These are phyloP conservation scores for Brienomyrus longianalis DNA, from an alignment of 2,113 vertebrate genomes.

Conservation along the genomic window DNA sequence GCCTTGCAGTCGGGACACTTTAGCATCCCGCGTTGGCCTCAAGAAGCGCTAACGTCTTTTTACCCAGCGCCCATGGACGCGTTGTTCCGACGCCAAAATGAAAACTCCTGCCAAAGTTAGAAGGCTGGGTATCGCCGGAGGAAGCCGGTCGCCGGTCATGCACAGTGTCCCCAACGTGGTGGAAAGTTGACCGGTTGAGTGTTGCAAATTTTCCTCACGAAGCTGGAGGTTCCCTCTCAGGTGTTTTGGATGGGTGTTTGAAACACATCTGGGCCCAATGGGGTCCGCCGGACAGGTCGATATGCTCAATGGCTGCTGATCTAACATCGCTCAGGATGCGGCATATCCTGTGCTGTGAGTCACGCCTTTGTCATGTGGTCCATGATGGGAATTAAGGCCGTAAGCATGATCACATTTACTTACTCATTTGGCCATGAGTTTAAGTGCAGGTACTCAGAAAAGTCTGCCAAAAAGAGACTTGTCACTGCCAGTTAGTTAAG, in stretches of 20 bases:
- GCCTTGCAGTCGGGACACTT: conserved; percentile 40
- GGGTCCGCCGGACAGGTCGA: neutral
- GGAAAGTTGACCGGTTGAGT: neutral
- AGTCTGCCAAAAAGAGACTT: neutral
- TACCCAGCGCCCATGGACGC: neutral
- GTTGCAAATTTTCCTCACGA: neutral
- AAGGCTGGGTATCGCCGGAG: neutral
- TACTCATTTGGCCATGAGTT: neutral
- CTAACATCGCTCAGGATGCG: neutral
- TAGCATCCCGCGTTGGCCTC: conserved; percentile 29
- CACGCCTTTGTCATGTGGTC: neutral
- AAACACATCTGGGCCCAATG: neutral
- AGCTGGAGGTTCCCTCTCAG: neutral
- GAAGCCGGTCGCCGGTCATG: neutral
- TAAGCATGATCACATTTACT: neutral
- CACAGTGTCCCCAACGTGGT: neutral
- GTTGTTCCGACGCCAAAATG: neutral
- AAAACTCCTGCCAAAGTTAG: neutral
- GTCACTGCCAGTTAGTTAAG: neutral
- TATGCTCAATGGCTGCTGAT: neutral
- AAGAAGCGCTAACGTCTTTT: conserved; percentile 47
- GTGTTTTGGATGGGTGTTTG: neutral
- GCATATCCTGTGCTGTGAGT: neutral
- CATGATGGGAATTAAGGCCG: neutral
- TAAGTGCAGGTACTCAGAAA: neutral